These are phyloP conservation scores for Sympetrum striolatum DNA, from an alignment of 2,888 invertebrate genomes.

Conservation along the genomic window DNA sequence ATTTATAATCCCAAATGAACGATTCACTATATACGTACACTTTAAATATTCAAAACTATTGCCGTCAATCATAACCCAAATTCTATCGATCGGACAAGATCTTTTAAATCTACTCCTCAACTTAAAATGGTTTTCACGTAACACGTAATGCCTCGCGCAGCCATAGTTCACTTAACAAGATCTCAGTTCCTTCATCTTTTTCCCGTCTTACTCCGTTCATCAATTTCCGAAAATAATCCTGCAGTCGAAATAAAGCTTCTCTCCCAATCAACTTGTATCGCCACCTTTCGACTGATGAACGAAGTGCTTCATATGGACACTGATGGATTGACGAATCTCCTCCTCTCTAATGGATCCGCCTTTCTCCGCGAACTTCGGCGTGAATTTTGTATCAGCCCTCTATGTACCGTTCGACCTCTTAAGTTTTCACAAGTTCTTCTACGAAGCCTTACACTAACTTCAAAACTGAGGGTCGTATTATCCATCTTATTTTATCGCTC, in stretches of 20 bases:
- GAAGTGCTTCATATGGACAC: constrained; percentile 19
- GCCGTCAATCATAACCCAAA: no score
- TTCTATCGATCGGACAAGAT: no score
- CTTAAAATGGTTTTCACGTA: no score
- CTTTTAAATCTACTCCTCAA: no score
- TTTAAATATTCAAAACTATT: no score
- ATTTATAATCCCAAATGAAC: no score
- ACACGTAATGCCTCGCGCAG: no score
- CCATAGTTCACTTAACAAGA: no score
- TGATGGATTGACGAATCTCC: constrained; percentile 34
- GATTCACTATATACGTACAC: no score
- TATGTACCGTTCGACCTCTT: background rate
- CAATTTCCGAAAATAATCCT: background rate
- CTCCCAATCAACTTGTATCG: constrained; percentile 8
- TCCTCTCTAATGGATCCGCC: constrained; percentile 24
- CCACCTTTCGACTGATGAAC: constrained; percentile 37
- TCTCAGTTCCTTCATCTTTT: background rate
- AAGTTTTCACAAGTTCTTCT: background rate
- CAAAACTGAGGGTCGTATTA: no score
- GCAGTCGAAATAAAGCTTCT: background rate
- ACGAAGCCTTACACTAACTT: no score
- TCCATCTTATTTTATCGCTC: no score
- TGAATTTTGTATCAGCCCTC: background rate
- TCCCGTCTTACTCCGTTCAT: background rate
- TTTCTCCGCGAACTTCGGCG: constrained; percentile 3